phyloP scores from a whole-genome alignment of 1,140 invertebrate genomes.

The Idris sp. region DNA sequence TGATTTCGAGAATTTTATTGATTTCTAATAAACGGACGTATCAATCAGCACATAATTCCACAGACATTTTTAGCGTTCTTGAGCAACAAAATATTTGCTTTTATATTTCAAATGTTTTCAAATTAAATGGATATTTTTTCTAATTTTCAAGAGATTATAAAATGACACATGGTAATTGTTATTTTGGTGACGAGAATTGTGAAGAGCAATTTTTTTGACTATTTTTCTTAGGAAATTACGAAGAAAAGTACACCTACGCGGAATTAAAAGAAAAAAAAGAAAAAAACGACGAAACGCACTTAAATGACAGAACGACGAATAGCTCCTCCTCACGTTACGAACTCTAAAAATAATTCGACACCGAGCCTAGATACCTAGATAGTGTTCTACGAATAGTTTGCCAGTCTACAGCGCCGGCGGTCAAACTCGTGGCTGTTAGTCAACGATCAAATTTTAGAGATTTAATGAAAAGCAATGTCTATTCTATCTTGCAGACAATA shows the following conservation, averaged over 20 bases:
- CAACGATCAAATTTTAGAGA: slow-evolving; percentile 62
- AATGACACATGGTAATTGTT: no score
- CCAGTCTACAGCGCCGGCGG: slow-evolving; percentile 65
- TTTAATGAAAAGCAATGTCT: slow-evolving; percentile 47
- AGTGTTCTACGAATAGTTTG: slow-evolving; percentile 76
- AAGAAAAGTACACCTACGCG: slow-evolving; percentile 55
- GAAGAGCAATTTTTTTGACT: slow-evolving; percentile 15
- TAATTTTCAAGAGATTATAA: no score
- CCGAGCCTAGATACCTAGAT: slow-evolving; percentile 79
- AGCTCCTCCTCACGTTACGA: slow-evolving; percentile 77
- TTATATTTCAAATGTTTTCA: no score
- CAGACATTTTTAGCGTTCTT: no score
- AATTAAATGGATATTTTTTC: no score
- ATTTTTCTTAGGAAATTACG: slow-evolving; percentile 30
- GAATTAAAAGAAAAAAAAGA: no score
- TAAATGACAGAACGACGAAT: slow-evolving; percentile 68
- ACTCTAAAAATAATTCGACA: slow-evolving; percentile 77
- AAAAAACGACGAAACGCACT: slow-evolving; percentile 58
- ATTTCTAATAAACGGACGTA: no score
- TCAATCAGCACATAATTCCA: no score
- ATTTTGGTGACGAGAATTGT: no score
- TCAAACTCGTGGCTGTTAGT: slow-evolving; percentile 71
- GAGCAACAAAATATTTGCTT: no score
- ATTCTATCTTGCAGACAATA: slow-evolving; percentile 26
- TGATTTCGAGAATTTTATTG: no score